Conservation (phyloP, 2,888 invertebrate species). For the Drosophila neotestacea region DNA sequence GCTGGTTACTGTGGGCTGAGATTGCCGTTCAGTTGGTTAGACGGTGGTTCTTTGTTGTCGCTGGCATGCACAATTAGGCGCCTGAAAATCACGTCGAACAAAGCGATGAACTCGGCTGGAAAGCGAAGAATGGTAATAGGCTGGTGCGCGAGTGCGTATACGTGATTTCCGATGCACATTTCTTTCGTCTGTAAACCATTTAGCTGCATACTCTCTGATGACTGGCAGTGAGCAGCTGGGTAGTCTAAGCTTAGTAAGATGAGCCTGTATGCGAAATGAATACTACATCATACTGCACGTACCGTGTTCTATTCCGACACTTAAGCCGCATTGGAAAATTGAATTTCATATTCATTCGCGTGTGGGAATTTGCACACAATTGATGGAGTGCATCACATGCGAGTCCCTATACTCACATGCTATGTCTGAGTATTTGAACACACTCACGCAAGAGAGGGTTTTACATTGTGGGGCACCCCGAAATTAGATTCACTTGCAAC, state of each 20-base stretch:
- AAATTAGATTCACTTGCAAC: slow-evolving; percentile 41
- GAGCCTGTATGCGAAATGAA: neutral
- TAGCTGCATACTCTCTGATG: neutral
- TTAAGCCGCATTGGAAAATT: slow-evolving; percentile 19
- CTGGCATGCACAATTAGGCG: slow-evolving; percentile 66
- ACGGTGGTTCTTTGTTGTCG: slow-evolving; percentile 37
- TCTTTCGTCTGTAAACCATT: neutral
- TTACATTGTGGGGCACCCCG: slow-evolving; percentile 13
- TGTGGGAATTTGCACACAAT: slow-evolving; percentile 10
- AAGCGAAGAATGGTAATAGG: slow-evolving; percentile 25
- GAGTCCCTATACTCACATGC: slow-evolving; percentile 12
- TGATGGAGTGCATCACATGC: slow-evolving; percentile 40
- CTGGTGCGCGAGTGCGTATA: slow-evolving; percentile 23
- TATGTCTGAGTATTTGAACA: slow-evolving; percentile 1
- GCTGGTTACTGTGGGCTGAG: neutral
- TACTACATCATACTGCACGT: neutral
- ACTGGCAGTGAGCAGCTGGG: neutral
- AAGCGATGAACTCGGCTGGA: slow-evolving; percentile 20
- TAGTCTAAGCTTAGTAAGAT: neutral
- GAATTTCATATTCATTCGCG: slow-evolving; percentile 26
- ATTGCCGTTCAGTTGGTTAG: slow-evolving; percentile 15
- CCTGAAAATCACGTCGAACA: slow-evolving; percentile 49
- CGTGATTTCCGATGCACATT: slow-evolving; percentile 19
- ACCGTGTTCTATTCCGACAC: neutral
- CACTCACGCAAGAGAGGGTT: neutral